phyloP scores from a whole-genome alignment of 2,113 vertebrate genomes.

The Phaethon lepturus region DNA sequence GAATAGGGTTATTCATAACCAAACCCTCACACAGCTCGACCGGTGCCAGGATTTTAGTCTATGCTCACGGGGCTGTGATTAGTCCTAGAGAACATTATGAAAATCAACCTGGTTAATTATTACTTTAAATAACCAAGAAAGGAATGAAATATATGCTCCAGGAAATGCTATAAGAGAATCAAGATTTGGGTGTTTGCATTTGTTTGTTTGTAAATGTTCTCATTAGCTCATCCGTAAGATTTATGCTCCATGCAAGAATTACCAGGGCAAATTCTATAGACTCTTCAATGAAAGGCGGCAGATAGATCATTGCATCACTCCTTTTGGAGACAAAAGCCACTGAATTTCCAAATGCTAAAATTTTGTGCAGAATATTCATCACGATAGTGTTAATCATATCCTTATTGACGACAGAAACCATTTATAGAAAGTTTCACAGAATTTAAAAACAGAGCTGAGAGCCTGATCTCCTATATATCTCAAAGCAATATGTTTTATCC shows the following conservation, averaged over 20 bases:
- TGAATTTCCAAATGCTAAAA: not conserved
- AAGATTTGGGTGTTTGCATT: constrained; percentile 3
- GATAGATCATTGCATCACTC: not conserved
- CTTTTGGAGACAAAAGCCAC: constrained; percentile 20
- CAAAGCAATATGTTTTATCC: constrained; percentile 28
- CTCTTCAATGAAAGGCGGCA: not conserved
- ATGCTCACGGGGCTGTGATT: not conserved
- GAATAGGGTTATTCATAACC: constrained; percentile 55
- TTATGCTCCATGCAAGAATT: not conserved
- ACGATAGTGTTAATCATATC: constrained; percentile 16
- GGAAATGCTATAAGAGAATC: not conserved
- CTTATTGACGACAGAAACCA: constrained; percentile 16
- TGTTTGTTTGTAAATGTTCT: constrained; percentile 41
- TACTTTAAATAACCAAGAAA: not conserved
- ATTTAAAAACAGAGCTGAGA: constrained; percentile 18
- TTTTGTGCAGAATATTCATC: constrained; percentile 30
- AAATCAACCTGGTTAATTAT: constrained; percentile 52
- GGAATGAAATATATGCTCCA: not conserved
- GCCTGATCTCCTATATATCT: not conserved
- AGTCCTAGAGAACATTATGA: constrained; percentile 13
- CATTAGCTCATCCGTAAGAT: constrained; percentile 43
- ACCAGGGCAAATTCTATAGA: not conserved
- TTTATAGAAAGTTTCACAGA: constrained; percentile 16
- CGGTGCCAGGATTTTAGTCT: not conserved
- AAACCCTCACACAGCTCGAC: not conserved